These are phyloP conservation scores for Charanyca ferruginea DNA, from an alignment of 2,888 invertebrate genomes.

Conservation along the genomic window DNA sequence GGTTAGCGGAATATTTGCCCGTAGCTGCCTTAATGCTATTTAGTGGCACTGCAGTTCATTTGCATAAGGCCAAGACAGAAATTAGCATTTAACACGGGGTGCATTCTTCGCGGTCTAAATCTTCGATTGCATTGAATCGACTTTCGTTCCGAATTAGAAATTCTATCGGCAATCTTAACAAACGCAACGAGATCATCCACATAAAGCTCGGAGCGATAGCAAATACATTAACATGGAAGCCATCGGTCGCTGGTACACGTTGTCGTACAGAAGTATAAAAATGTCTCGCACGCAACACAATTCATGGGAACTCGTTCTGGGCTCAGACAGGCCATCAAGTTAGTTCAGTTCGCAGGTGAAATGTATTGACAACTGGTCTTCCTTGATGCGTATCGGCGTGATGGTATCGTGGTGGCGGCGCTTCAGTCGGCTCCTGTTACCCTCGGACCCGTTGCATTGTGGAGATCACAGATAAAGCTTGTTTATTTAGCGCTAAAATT, in stretches of 20 bases:
- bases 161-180: conserved; percentile 72
- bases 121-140: conserved; percentile 74
- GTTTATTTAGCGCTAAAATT: conserved; percentile 90
- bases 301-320: conserved; percentile 87
- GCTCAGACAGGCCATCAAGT: conserved; percentile 85
- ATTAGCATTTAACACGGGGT: conserved; percentile 86
- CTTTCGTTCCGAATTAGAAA: conserved; percentile 75
- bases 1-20: conserved; percentile 87
- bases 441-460: conserved; percentile 86
- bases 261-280: conserved; percentile 86
- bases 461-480: conserved; percentile 87
- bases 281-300: conserved; percentile 85
- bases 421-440: conserved; percentile 87
- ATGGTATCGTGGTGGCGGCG: conserved; percentile 88
- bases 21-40: conserved; percentile 84
- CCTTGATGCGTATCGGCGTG: conserved; percentile 90
- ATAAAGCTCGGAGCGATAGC: conserved; percentile 71
- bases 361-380: conserved; percentile 91
- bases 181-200: conserved; percentile 67
- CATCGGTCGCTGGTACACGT: conserved; percentile 73
- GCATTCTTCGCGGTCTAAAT: conserved; percentile 72
- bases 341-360: conserved; percentile 85
- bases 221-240: conserved; percentile 84
- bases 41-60: conserved; percentile 84
- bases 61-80: conserved; percentile 83